phyloP scores from a whole-genome alignment of 2,113 vertebrate species.

The Oncorhynchus clarkii region DNA sequence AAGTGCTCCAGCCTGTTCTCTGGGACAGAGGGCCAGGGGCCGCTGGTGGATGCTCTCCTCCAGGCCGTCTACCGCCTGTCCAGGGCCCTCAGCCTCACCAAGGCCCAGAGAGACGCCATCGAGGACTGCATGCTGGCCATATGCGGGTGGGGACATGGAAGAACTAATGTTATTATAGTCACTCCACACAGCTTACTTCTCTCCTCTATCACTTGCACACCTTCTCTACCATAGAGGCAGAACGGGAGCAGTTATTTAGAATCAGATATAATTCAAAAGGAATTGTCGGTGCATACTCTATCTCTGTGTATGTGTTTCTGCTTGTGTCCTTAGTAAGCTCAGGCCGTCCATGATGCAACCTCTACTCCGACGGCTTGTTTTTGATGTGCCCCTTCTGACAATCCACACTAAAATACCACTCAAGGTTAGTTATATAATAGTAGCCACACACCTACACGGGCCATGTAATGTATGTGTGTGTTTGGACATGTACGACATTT shows the following conservation, averaged over 20 bases:
- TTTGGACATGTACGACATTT: neutral
- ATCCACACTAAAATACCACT: conserved; percentile 88
- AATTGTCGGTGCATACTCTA: no score
- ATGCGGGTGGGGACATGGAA: conserved; percentile 66
- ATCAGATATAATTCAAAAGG: no score
- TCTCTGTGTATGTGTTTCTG: neutral
- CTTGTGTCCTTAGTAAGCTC: conserved; percentile 76
- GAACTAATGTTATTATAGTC: no score
- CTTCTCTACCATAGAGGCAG: no score
- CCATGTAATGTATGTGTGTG: neutral
- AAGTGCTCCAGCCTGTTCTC: conserved; percentile 85
- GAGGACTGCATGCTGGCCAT: conserved; percentile 89
- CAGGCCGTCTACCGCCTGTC: conserved; percentile 88
- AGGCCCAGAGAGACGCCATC: conserved; percentile 89
- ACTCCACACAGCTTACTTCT: no score
- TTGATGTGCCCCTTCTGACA: conserved; percentile 85
- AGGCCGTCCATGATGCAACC: conserved; percentile 90
- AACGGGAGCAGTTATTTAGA: no score
- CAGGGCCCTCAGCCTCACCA: conserved; percentile 88
- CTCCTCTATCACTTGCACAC: no score
- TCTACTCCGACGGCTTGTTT: conserved; percentile 84
- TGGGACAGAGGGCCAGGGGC: conserved; percentile 76
- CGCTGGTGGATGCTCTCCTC: conserved; percentile 83
- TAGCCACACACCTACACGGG: no score
- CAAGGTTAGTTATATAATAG: conserved; percentile 63